Percentiles rank a stretch among this genome's conserved stretches.
These are phyloP conservation scores for Ammospiza caudacuta DNA, from an alignment of 2,113 vertebrate species.

Conservation along the genomic window DNA sequence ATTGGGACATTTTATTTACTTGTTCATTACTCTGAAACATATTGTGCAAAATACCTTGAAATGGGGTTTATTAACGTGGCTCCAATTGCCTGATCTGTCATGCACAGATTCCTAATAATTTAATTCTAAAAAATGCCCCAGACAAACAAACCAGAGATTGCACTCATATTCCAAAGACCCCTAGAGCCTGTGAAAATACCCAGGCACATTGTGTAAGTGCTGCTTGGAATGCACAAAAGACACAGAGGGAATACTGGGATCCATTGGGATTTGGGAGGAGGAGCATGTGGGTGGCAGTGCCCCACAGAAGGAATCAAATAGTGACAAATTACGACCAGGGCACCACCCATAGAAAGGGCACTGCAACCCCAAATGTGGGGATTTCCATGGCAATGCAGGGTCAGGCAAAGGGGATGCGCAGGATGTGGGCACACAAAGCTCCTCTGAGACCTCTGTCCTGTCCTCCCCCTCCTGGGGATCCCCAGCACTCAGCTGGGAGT, in stretches of 20 bases:
- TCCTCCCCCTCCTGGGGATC: not conserved
- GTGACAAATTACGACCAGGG: not conserved
- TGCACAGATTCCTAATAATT: not conserved
- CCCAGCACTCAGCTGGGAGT: not conserved
- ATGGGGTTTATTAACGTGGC: not conserved
- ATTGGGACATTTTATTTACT: not conserved
- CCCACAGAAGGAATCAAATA: accelerated
- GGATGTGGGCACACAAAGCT: no score
- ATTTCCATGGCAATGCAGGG: not conserved
- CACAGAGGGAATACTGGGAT: not conserved
- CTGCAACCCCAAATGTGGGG: accelerated
- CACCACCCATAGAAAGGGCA: not conserved
- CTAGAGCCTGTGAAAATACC: not conserved
- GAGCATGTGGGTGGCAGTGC: accelerated
- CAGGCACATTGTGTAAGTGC: not conserved
- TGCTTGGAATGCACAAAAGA: not conserved
- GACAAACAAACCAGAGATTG: not conserved
- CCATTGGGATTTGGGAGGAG: accelerated
- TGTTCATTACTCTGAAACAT: not conserved
- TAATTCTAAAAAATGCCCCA: not conserved
- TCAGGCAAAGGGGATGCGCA: not conserved
- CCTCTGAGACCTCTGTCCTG: accelerated
- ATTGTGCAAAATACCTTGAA: conserved; percentile 14
- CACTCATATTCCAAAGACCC: not conserved
- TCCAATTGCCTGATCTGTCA: not conserved